Evolutionary conservation across 2,113 vertebrate genomes (phyloP).

Genomic region (Orycteropus afer): DNA sequence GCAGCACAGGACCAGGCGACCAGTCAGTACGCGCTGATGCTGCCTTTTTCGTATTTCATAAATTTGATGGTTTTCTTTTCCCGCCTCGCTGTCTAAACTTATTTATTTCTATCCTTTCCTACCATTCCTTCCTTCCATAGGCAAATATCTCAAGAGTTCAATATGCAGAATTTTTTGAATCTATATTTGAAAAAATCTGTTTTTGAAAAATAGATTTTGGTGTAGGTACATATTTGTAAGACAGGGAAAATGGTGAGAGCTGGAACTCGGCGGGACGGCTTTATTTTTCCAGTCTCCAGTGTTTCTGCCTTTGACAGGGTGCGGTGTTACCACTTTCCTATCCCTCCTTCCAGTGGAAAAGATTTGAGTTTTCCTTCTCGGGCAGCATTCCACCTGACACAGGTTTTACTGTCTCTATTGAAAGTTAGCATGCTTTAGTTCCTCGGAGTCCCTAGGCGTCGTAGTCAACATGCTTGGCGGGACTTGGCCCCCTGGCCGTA

Average conservation of each 20-base stretch:
- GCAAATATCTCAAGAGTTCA: background rate
- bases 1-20: background rate
- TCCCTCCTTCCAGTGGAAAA: background rate
- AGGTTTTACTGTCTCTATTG: background rate
- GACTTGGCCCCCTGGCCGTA: background rate
- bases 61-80: background rate
- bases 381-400: background rate
- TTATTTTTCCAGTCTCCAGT: too few relatives aligned
- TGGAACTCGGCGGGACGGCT: too few relatives aligned
- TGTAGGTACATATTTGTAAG: accelerated
- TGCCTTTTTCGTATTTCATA: accelerated
- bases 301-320: background rate
- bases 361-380: background rate
- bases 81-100: background rate
- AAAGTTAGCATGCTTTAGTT: background rate
- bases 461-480: background rate
- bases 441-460: too few relatives aligned
- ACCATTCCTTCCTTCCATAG: background rate
- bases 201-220: background rate
- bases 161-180: background rate
- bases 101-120: background rate
- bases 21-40: background rate
- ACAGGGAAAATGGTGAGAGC: too few relatives aligned
- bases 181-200: too few relatives aligned
- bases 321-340: background rate